Evolutionary conservation across 2,797 vertebrate genomes (phyloP).

Genomic region (Sebastes itinus): DNA sequence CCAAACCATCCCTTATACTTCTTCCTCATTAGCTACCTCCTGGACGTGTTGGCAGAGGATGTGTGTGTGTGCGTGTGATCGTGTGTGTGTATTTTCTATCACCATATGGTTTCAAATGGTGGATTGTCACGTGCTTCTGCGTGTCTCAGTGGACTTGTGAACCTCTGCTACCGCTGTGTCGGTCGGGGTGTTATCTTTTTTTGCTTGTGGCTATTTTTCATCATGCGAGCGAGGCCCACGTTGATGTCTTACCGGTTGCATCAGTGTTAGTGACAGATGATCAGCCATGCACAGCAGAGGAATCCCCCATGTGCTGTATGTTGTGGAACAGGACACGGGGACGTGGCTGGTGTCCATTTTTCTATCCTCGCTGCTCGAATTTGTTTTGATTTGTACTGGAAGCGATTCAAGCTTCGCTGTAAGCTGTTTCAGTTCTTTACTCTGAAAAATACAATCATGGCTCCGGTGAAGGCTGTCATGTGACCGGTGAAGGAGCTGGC

Average conservation of each 20-base stretch:
- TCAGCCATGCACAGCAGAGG: conserved; percentile 27
- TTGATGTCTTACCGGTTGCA: conserved; percentile 42
- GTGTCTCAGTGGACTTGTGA: conserved; percentile 12
- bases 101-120: conserved; percentile 25
- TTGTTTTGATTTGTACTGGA: conserved; percentile 37
- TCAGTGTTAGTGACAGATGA: conserved; percentile 47
- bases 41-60: conserved; percentile 6
- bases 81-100: neutral
- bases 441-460: neutral
- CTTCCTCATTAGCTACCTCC: conserved; percentile 30
- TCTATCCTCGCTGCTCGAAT: conserved; percentile 17
- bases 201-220: conserved; percentile 41
- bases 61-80: neutral
- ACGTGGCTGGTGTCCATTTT: conserved; percentile 14
- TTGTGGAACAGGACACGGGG: neutral
- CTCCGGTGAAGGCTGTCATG: neutral
- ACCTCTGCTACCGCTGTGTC: neutral
- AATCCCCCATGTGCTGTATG: conserved; percentile 15
- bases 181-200: conserved; percentile 12
- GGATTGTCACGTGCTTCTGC: conserved; percentile 5
- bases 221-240: neutral
- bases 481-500: conserved; percentile 1
- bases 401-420: neutral
- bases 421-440: neutral
- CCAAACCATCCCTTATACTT: conserved; percentile 7